Base-by-base conservation (phyloP, 2,113 vertebrate species). In the Plotosus lineatus region DNA sequence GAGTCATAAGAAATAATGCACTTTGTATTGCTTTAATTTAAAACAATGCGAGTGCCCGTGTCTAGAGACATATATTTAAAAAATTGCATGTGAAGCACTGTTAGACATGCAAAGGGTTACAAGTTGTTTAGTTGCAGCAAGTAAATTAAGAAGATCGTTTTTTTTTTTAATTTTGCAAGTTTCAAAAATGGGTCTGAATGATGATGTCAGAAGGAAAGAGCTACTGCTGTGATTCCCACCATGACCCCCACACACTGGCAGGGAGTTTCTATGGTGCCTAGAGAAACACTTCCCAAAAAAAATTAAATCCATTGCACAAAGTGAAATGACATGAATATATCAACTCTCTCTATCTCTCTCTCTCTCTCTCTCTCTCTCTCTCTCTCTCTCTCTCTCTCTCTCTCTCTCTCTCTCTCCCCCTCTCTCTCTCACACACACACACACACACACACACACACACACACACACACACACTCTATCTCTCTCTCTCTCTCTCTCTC, bases 211-310 rank as follows among this genome's bases (percentile, higher is more conserved):
- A n/a, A 79, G 17, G 19, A 44, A 44, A 72, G 51, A 48, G 3
- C 38, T 19, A 48, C 61, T 36, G 78, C 66, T 72, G 78, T 9
- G 66, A 33, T 72, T 73, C 40, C 36, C 33, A 78, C 28, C 53
- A 44, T 1, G 40, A 36, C 66, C 19, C 23, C 42, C 61, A 61
- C 53, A 61, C 46, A 3, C 77, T 78, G 19, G 38, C 4, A 1
- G 42, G 40, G 42, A 6, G 21, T 73, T 61, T 56, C 78, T 55
- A 80, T 80, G 68, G 53, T 36, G 17, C 38, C 53, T n/a, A 0
- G 21, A 46, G 28, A 80, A 80, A 40, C 53, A 80, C 68, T n/a
- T 40, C 33, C 46, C 38, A 78, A 78, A 48, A 68, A 53, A 74
- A 53, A 33, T 19, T 1, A 33, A 19, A 11, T 46, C 23, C 72